phyloP scores from a whole-genome alignment of 2,888 invertebrate genomes.

The Litoditis marina region DNA sequence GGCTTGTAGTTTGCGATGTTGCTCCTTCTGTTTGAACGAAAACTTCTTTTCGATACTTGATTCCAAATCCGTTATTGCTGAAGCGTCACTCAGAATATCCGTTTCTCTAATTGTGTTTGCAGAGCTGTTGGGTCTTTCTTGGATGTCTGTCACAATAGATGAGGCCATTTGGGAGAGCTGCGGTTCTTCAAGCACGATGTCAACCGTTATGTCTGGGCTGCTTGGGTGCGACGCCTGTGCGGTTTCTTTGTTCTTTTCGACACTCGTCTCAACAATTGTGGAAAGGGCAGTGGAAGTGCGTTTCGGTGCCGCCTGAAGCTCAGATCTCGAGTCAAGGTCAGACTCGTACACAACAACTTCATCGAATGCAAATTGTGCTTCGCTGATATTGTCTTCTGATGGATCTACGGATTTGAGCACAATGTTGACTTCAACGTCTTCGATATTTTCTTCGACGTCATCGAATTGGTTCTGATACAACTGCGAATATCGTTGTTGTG shows the following conservation, averaged over 20 bases:
- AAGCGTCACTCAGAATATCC: conserved; percentile 48
- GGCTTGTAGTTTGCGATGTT: conserved; percentile 9
- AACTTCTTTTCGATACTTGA: neutral
- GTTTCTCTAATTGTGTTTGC: conserved; percentile 43
- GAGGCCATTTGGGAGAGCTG: conserved; percentile 42
- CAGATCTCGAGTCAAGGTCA: conserved; percentile 16
- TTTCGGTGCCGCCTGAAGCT: neutral
- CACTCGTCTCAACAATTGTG: conserved; percentile 10
- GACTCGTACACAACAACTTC: conserved; percentile 16
- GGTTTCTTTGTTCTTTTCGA: conserved; percentile 25
- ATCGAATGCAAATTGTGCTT: conserved; percentile 17
- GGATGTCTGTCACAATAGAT: conserved; percentile 15
- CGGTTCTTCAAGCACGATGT: conserved; percentile 41
- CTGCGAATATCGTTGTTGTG: conserved; percentile 2
- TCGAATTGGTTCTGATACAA: conserved; percentile 10
- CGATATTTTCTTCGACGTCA: conserved; percentile 15
- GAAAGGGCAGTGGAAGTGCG: neutral
- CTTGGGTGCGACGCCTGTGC: neutral
- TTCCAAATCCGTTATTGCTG: conserved; percentile 11
- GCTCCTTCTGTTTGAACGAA: neutral
- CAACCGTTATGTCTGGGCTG: conserved; percentile 23
- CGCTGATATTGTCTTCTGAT: conserved; percentile 15
- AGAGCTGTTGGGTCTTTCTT: conserved; percentile 15
- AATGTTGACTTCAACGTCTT: conserved; percentile 40
- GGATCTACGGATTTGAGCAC: conserved; percentile 28